Conservation (phyloP, 2,797 vertebrate species). For the Neopelma chrysocephalum region DNA sequence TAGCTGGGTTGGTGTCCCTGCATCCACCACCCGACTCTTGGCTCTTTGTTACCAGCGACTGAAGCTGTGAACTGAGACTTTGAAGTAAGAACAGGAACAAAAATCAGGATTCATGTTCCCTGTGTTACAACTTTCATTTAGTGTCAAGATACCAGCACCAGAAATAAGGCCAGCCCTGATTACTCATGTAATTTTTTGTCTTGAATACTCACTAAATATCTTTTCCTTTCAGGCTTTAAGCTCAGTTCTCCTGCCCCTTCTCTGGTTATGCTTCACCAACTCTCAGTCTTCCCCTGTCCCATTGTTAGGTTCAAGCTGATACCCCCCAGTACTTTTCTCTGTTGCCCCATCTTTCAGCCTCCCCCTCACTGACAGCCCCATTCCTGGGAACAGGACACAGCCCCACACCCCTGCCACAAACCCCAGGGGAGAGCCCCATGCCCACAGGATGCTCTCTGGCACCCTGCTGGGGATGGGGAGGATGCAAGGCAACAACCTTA, state of each 20-base stretch:
- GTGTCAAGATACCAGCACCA: not conserved
- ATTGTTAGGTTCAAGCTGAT: not conserved
- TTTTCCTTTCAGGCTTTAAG: not conserved
- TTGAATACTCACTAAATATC: not conserved
- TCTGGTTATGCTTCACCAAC: not conserved
- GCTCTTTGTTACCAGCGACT: not conserved
- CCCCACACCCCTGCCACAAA: fast-evolving
- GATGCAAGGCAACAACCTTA: not conserved
- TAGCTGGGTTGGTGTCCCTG: not conserved
- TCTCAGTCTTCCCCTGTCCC: not conserved
- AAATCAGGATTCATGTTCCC: not conserved
- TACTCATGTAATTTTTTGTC: not conserved
- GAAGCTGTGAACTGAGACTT: not conserved
- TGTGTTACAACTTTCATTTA: not conserved
- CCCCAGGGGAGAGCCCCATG: fast-evolving
- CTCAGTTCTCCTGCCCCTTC: not conserved
- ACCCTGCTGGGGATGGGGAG: fast-evolving
- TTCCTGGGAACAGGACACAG: not conserved
- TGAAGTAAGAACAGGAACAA: not conserved
- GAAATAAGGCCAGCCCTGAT: not conserved
- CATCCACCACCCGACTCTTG: not conserved
- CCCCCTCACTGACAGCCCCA: too few relatives aligned
- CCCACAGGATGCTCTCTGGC: not conserved
- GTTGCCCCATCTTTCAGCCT: not conserved
- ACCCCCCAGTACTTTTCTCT: not conserved